Percentiles rank a stretch among this genome's conserved stretches.
phyloP scores from a whole-genome alignment of 2,888 invertebrate genomes.

The Sphaeridia pumilis region DNA sequence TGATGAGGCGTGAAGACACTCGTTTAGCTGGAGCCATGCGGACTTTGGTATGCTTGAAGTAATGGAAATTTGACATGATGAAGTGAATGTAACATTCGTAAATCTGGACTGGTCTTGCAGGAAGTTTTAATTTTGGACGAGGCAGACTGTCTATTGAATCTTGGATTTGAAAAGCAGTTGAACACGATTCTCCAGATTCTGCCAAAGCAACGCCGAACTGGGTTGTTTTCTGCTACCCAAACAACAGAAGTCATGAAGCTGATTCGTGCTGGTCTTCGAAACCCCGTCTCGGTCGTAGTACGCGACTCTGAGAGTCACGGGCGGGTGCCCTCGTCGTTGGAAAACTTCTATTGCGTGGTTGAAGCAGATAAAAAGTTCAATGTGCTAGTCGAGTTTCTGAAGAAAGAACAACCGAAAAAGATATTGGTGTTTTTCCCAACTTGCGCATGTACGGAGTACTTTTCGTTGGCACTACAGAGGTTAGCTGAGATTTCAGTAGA shows the following conservation, averaged over 20 bases:
- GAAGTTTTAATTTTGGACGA: slow-evolving; percentile 92
- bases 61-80: not conserved
- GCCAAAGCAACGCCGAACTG: slow-evolving; percentile 86
- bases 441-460: slow-evolving; percentile 93
- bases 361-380: slow-evolving; percentile 70
- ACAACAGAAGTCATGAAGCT: slow-evolving; percentile 85
- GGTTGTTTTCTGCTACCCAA: slow-evolving; percentile 98
- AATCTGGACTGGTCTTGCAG: slow-evolving; percentile 41
- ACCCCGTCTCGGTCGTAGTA: slow-evolving; percentile 80
- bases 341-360: slow-evolving; percentile 65
- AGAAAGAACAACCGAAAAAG: slow-evolving; percentile 49
- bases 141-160: slow-evolving; percentile 84
- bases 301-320: slow-evolving; percentile 63
- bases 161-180: slow-evolving; percentile 76
- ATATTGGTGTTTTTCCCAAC: slow-evolving; percentile 85
- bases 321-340: slow-evolving; percentile 44
- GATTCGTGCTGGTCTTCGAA: slow-evolving; percentile 82
- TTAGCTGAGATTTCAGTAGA: not conserved
- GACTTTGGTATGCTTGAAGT: slow-evolving; percentile 51
- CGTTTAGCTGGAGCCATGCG: slow-evolving; percentile 62
- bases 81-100: not conserved
- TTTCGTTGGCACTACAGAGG: slow-evolving; percentile 50
- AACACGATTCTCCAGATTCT: slow-evolving; percentile 80
- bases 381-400: slow-evolving; percentile 65
- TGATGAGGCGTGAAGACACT: slow-evolving; percentile 44